These are phyloP conservation scores for Nasua narica DNA, from an alignment of 2,797 vertebrate species.

Conservation along the genomic window DNA sequence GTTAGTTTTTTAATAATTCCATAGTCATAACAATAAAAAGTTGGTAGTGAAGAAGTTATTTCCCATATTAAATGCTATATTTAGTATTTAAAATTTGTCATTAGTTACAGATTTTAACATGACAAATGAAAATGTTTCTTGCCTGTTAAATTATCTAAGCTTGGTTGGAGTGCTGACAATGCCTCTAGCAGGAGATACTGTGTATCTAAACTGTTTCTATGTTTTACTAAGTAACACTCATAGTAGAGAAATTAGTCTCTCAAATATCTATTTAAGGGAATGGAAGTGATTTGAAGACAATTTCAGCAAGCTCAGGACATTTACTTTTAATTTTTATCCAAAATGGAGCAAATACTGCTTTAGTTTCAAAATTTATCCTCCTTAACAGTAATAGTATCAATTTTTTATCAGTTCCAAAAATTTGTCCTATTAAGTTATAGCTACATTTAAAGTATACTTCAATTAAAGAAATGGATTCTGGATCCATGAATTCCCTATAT, in stretches of 20 bases:
- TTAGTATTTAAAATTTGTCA: not conserved
- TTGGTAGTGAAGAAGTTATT: not conserved
- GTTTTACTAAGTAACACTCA: conserved; percentile 2
- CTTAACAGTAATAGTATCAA: not conserved
- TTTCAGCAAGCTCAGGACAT: not conserved
- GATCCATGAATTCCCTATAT: not conserved
- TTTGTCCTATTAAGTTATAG: not conserved
- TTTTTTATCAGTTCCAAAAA: not conserved
- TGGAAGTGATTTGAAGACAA: not conserved
- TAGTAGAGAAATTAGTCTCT: not conserved
- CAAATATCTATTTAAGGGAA: not conserved
- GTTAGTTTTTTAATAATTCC: not conserved
- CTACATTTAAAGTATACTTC: not conserved
- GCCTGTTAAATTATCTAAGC: not conserved
- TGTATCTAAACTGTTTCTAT: not conserved
- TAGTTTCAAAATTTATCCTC: conserved; percentile 21
- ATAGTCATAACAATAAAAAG: not conserved
- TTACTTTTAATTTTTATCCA: not conserved
- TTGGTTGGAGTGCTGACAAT: not conserved
- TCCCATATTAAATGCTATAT: not conserved
- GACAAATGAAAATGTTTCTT: not conserved
- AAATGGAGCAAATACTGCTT: not conserved
- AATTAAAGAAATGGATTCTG: not conserved
- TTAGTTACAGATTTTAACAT: not conserved
- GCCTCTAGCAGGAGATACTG: not conserved